A percentile compares a stretch with the other conserved stretches of the same genome.
Evolutionary conservation across 2,888 invertebrate species (phyloP).

Genomic region (Branchipolynoe longqiensis): DNA sequence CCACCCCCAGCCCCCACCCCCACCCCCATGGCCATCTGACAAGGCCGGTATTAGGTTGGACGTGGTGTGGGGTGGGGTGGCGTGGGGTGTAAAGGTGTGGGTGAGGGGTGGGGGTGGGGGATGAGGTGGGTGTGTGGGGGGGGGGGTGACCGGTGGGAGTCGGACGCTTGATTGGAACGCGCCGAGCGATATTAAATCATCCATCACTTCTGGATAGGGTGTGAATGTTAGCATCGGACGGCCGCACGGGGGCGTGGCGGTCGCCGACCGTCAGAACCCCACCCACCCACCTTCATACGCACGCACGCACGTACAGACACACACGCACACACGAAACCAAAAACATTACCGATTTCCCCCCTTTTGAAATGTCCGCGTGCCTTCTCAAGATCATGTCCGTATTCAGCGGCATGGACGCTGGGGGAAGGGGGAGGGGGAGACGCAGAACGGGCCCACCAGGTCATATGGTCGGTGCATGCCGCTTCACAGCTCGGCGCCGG

Average conservation of each 20-base stretch:
- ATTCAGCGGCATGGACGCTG: too few relatives aligned
- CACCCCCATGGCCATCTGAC: background rate
- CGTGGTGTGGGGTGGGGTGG: background rate
- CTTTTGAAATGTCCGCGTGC: too few relatives aligned
- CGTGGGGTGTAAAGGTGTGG: background rate
- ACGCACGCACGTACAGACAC: background rate
- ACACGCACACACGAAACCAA: too few relatives aligned
- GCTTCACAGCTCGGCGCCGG: too few relatives aligned
- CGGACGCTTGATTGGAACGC: constrained; percentile 14
- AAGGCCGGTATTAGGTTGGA: background rate
- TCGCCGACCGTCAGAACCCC: too few relatives aligned
- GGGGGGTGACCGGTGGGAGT: background rate
- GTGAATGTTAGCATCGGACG: constrained; percentile 34
- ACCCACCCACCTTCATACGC: background rate
- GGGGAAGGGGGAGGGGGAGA: too few relatives aligned
- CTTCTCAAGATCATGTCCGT: too few relatives aligned
- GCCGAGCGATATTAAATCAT: constrained; percentile 9
- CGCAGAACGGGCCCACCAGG: too few relatives aligned
- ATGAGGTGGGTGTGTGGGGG: background rate
- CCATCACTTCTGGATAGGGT: background rate
- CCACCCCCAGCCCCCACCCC: too few relatives aligned
- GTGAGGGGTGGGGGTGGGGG: background rate
- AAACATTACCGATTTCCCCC: too few relatives aligned
- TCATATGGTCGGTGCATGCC: too few relatives aligned
- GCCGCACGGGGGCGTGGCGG: too few relatives aligned